Evolutionary conservation across 2,888 invertebrate species (phyloP).

Genomic region (Acrobasis suavella): DNA sequence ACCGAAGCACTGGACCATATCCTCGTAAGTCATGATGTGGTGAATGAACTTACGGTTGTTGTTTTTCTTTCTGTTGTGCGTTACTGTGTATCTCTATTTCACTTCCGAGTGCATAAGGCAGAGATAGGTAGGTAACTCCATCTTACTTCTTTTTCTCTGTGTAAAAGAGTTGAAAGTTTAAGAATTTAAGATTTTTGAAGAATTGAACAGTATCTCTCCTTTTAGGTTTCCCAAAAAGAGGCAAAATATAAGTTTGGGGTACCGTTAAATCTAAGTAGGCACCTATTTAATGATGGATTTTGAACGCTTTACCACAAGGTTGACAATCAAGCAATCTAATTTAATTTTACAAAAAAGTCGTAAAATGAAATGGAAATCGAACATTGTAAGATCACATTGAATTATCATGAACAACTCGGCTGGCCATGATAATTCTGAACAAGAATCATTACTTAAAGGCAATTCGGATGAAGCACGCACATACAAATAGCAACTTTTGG

Average conservation of each 20-base stretch:
- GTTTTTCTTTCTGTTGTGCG: slow-evolving; percentile 18
- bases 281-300: background rate
- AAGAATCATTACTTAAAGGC: background rate
- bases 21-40: slow-evolving; percentile 23
- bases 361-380: background rate
- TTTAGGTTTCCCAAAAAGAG: background rate
- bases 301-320: slow-evolving; percentile 10
- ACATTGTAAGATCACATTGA: slow-evolving; percentile 8
- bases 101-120: background rate
- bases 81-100: slow-evolving; percentile 2
- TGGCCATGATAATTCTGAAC: slow-evolving; percentile 8
- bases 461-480: background rate
- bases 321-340: slow-evolving; percentile 9
- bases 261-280: background rate
- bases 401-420: too few relatives aligned
- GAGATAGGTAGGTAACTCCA: too few relatives aligned
- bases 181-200: too few relatives aligned
- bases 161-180: too few relatives aligned
- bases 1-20: slow-evolving; percentile 30
- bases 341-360: background rate
- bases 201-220: too few relatives aligned
- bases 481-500: slow-evolving; percentile 22
- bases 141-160: too few relatives aligned
- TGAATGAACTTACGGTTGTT: slow-evolving; percentile 31
- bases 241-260: slow-evolving; percentile 1